Percentiles rank a stretch among this genome's conserved stretches.
Evolutionary conservation across 1,140 invertebrate genomes (phyloP).

Genomic region (Octopus sinensis): DNA sequence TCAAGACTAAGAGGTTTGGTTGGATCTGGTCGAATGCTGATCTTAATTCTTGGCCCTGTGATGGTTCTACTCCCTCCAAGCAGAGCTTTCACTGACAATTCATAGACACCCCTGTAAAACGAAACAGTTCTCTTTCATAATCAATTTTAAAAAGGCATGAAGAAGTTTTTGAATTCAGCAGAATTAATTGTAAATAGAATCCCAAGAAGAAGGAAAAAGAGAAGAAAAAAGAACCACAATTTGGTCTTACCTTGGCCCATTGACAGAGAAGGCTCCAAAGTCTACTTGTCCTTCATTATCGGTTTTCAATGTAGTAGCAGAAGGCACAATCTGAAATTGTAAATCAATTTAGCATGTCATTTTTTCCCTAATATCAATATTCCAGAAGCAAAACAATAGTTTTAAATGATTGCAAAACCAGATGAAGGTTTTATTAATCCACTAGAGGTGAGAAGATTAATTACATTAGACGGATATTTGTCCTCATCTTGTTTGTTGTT

Average conservation of each 20-base stretch:
- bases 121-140: slow-evolving; percentile 3
- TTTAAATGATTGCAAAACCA: too few species aligned
- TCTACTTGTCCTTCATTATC: slow-evolving; percentile 47
- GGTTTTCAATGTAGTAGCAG: slow-evolving; percentile 43
- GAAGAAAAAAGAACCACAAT: neutral
- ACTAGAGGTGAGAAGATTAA: too few species aligned
- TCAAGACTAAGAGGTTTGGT: slow-evolving; percentile 42
- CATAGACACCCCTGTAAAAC: slow-evolving; percentile 48
- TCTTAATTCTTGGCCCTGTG: slow-evolving; percentile 44
- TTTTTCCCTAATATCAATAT: too few species aligned
- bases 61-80: slow-evolving; percentile 34
- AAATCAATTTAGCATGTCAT: neutral
- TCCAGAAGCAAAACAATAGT: too few species aligned
- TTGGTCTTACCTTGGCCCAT: slow-evolving; percentile 40
- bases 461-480: too few species aligned
- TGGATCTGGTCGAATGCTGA: slow-evolving; percentile 50
- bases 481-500: too few species aligned
- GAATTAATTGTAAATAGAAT: too few species aligned
- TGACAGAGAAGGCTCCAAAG: slow-evolving; percentile 47
- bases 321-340: slow-evolving; percentile 42
- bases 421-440: too few species aligned
- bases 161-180: too few species aligned
- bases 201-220: too few species aligned
- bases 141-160: too few species aligned
- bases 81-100: slow-evolving; percentile 53